Evolutionary conservation across 2,888 invertebrate genomes (phyloP).

Genomic region (Linyphia triangularis): DNA sequence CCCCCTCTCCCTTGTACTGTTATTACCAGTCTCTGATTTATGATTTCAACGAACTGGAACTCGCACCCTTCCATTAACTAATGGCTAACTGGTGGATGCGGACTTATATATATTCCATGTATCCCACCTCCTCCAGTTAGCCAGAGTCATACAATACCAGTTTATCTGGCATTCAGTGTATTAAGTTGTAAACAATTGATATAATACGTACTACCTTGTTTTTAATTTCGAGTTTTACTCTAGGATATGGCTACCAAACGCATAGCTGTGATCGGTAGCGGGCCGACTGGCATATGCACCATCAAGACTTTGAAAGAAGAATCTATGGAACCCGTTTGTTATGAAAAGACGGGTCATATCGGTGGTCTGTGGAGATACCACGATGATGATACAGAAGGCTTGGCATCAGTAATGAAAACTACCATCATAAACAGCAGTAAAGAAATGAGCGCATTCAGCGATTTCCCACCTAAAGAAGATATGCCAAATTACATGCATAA

Average conservation of each 20-base stretch:
- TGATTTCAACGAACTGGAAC: no score
- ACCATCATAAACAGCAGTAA: constrained; percentile 80
- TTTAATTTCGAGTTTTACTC: neutral
- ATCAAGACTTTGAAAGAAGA: constrained; percentile 45
- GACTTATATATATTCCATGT: no score
- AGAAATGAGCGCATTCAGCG: constrained; percentile 79
- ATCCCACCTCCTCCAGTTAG: no score
- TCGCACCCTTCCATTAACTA: no score
- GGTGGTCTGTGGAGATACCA: constrained; percentile 79
- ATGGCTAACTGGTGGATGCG: no score
- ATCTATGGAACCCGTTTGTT: constrained; percentile 39
- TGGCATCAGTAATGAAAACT: constrained; percentile 79
- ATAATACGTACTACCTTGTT: neutral
- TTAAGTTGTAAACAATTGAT: no score
- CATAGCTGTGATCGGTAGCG: constrained; percentile 46
- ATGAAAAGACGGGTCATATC: constrained; percentile 63
- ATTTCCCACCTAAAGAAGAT: constrained; percentile 79
- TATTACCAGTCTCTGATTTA: no score
- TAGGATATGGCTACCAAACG: constrained; percentile 17
- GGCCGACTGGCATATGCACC: constrained; percentile 19
- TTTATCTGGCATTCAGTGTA: no score
- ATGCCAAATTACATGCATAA: constrained; percentile 80
- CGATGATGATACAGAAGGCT: constrained; percentile 76
- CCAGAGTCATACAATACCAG: no score
- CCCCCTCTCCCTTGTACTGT: no score